Evolutionary conservation across 2,888 invertebrate genomes (phyloP), one percentile per base, ranked within the genome.

Genomic region (Gibbula magus): DNA sequence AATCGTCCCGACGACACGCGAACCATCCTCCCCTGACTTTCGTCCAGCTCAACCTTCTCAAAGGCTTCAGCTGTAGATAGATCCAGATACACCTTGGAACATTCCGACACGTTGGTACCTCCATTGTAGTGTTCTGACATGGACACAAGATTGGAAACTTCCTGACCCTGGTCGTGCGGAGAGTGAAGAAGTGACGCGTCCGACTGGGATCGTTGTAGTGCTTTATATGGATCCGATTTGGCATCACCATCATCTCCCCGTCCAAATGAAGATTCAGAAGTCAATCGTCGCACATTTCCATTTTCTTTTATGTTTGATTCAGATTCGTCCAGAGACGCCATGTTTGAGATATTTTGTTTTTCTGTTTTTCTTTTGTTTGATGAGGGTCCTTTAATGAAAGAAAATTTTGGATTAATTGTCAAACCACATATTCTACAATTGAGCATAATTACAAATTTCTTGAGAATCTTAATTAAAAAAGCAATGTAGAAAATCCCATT

Each of bases 31-130:
- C 81, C 81, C 39, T 78, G 66, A 39, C 80, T 79, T 77, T 84
- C 78, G 22, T 77, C 79, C 2, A 83, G 80, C 51, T 88, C 86
- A 45, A 83, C 82, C 73, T 87, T 84, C 67, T 83, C 82, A 53
- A 79, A 80, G 20, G 82, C 86, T 45, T 90, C 91, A 16, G 91
- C 88, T 74, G 89, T 90, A 0, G 92, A 92, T 35, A 93, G 83
- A 84, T 93, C 93, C 83, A 92, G 91, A 84, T 92, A 93, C 18
- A 92, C 92, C 74, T 87, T 86, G 22, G 91, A 91, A 82, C 91
- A 91, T 83, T 92, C 92, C 0, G 92, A 92, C 8, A 92, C 89
- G 52, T 88, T 87, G 22, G 80, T 84, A 29, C 78, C 81, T 35
- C 78, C 80, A 78, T 79, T 83, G 56, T 35, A 73, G 70, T 79